phyloP scores from a whole-genome alignment of 2,888 invertebrate species.

The Gastracanthus pulcherrimus region DNA sequence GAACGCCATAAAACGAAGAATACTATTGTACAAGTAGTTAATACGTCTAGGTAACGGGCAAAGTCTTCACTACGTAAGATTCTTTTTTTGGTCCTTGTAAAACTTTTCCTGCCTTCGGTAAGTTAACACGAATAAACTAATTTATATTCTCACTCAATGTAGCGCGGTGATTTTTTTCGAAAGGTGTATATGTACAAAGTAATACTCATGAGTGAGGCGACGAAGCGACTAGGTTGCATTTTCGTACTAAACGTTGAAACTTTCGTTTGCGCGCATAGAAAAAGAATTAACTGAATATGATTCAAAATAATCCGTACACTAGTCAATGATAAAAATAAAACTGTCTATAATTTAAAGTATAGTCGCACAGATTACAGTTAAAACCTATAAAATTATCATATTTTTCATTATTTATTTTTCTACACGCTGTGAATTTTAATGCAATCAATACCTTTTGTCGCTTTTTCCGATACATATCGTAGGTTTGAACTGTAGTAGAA shows the following conservation, averaged over 20 bases:
- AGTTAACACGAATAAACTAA: not conserved
- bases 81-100: not conserved
- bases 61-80: not conserved
- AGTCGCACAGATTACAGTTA: not conserved
- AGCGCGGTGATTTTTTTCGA: not conserved
- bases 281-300: slow-evolving; percentile 1
- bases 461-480: not conserved
- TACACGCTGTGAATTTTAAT: not conserved
- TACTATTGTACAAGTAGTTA: not conserved
- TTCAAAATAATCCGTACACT: not conserved
- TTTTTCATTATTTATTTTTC: not conserved
- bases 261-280: not conserved
- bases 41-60: not conserved
- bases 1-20: not conserved
- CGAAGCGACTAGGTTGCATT: slow-evolving; percentile 1
- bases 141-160: not conserved
- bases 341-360: not conserved
- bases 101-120: not conserved
- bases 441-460: not conserved
- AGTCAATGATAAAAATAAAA: not conserved
- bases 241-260: not conserved
- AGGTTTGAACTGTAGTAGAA: not conserved
- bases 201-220: not conserved
- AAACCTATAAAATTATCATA: not conserved
- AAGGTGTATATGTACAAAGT: slow-evolving; percentile 21